These are phyloP conservation scores for Gymnosoma rotundatum DNA, from an alignment of 2,888 invertebrate genomes.

Conservation along the genomic window DNA sequence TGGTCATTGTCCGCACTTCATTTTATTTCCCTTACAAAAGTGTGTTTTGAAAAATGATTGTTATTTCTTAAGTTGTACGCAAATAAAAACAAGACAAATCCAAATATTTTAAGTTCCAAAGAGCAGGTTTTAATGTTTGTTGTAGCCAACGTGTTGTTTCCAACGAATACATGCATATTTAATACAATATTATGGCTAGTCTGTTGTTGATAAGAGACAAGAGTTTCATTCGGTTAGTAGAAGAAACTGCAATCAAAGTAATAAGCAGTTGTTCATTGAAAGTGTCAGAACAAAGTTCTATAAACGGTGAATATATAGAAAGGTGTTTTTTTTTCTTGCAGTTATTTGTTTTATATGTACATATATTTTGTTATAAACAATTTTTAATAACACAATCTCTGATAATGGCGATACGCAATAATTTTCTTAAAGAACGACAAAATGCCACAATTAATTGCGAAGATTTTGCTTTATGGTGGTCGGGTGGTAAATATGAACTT, in stretches of 20 bases:
- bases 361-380: neutral
- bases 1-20: too few species aligned
- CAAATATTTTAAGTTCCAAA: neutral
- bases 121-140: too few species aligned
- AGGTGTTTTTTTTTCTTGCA: neutral
- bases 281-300: conserved; percentile 32
- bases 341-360: neutral
- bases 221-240: neutral
- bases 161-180: too few species aligned
- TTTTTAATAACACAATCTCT: neutral
- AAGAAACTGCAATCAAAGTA: conserved; percentile 7
- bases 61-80: too few species aligned
- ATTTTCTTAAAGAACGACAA: conserved; percentile 75
- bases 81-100: too few species aligned
- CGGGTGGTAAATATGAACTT: conserved; percentile 74
- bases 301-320: neutral
- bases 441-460: conserved; percentile 74
- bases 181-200: neutral
- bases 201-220: conserved; percentile 28
- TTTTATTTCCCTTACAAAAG: too few species aligned
- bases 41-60: too few species aligned
- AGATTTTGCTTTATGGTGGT: conserved; percentile 79
- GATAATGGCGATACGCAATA: conserved; percentile 66
- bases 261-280: conserved; percentile 38
- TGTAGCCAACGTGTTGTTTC: too few species aligned